A percentile compares a stretch with the other conserved stretches of the same genome.
These are phyloP conservation scores for Lutraria lutraria DNA, from an alignment of 2,888 invertebrate species.

Conservation along the genomic window DNA sequence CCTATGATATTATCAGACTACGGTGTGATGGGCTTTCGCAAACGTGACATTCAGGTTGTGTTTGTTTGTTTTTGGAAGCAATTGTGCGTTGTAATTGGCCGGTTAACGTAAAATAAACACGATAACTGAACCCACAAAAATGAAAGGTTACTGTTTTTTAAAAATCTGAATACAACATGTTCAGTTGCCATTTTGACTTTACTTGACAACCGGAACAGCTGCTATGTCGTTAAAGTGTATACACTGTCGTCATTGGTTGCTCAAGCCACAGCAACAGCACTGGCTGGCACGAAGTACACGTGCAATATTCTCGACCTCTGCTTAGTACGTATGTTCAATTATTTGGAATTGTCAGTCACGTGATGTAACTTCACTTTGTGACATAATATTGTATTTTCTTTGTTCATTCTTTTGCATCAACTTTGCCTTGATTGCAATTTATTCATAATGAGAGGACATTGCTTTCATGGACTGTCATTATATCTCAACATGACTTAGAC, in stretches of 20 bases:
- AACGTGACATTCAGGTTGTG: background rate
- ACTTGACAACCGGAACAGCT: constrained; percentile 10
- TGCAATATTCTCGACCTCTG: constrained; percentile 16
- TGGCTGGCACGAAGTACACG: constrained; percentile 17
- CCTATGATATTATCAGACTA: constrained; percentile 31
- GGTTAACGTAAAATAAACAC: constrained; percentile 10
- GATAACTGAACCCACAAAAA: background rate
- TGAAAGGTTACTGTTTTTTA: background rate
- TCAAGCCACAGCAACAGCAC: constrained; percentile 11
- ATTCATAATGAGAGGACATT: background rate
- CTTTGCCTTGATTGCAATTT: background rate
- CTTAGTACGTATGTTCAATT: constrained; percentile 14
- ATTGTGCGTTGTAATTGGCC: constrained; percentile 19
- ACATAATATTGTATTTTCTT: background rate
- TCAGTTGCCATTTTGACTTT: background rate
- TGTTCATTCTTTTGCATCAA: background rate
- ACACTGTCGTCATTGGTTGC: background rate
- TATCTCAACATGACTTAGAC: no score
- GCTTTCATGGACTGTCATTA: no score
- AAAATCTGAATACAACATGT: constrained; percentile 10
- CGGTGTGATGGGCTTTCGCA: constrained; percentile 32
- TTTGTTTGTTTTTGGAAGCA: constrained; percentile 1
- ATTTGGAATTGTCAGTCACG: constrained; percentile 16
- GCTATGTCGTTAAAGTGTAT: background rate
- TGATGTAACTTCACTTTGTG: background rate